These are phyloP conservation scores for Cryptophagus acutangulus DNA, from an alignment of 2,888 invertebrate genomes.

Conservation along the genomic window DNA sequence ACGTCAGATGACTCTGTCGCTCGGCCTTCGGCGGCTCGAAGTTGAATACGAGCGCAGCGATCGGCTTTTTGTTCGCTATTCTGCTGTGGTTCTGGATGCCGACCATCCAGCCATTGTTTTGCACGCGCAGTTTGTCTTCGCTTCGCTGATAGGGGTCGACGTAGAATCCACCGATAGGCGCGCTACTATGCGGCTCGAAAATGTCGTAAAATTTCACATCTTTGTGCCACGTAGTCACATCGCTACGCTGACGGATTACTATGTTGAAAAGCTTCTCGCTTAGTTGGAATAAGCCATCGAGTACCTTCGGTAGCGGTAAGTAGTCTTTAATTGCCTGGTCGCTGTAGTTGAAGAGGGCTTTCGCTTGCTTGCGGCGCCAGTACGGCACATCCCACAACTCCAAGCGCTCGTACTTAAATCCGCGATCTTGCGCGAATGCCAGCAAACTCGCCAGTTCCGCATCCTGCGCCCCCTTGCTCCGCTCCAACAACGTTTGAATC, in stretches of 20 bases:
- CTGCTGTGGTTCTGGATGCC: conserved; percentile 69
- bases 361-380: conserved; percentile 75
- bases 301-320: conserved; percentile 76
- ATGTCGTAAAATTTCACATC: conserved; percentile 81
- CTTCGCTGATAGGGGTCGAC: conserved; percentile 73
- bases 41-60: conserved; percentile 80
- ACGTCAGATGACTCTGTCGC: conserved; percentile 63
- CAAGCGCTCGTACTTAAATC: conserved; percentile 60
- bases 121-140: conserved; percentile 58
- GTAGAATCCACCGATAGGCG: conserved; percentile 76
- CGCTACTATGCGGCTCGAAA: conserved; percentile 60
- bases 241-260: conserved; percentile 61
- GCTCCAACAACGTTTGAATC: conserved; percentile 61
- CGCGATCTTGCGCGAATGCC: conserved; percentile 67
- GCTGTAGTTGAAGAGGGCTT: conserved; percentile 61
- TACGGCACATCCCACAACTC: conserved; percentile 83
- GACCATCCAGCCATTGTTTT: conserved; percentile 71
- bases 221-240: conserved; percentile 75
- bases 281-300: conserved; percentile 72
- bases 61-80: conserved; percentile 60
- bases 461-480: conserved; percentile 70
- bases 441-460: conserved; percentile 67
- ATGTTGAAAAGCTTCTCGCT: conserved; percentile 75
- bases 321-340: conserved; percentile 71
- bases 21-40: conserved; percentile 63